These are phyloP conservation scores for Dinocampus coccinellae DNA, from an alignment of 2,888 invertebrate genomes.

Conservation along the genomic window DNA sequence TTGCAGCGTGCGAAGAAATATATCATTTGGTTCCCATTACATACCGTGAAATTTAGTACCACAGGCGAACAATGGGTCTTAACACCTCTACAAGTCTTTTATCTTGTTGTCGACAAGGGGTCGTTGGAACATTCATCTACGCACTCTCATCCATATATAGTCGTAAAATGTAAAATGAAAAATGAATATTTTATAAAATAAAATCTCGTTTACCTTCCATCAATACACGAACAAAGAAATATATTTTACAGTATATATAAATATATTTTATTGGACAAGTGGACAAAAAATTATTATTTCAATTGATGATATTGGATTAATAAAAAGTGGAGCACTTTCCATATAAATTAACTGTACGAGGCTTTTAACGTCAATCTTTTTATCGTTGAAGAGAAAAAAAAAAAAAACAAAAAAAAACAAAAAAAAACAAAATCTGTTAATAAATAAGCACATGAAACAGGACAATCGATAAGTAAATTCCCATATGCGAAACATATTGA, in stretches of 20 bases:
- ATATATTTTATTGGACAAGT: background rate
- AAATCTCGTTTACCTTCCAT: background rate
- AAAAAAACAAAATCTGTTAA: background rate
- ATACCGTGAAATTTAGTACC: constrained; percentile 29
- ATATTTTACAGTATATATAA: no score
- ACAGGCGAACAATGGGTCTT: constrained; percentile 23
- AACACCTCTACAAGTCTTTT: background rate
- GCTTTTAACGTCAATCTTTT: background rate
- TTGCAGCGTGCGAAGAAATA: constrained; percentile 9
- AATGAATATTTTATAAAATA: background rate
- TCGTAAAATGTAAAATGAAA: background rate
- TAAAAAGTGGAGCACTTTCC: constrained; percentile 12
- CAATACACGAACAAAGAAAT: background rate
- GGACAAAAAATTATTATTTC: constrained; percentile 5
- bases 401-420: no score
- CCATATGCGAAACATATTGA: background rate
- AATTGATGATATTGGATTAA: background rate
- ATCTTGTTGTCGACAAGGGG: background rate
- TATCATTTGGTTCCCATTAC: constrained; percentile 26
- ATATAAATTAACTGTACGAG: background rate
- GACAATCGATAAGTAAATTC: background rate
- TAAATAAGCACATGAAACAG: background rate
- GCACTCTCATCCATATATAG: background rate
- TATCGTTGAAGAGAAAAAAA: background rate
- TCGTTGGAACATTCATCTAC: background rate